Percentiles rank a stretch among this genome's conserved stretches.
Conservation (phyloP, 2,797 vertebrate species). For the Crocidura indochinensis region DNA sequence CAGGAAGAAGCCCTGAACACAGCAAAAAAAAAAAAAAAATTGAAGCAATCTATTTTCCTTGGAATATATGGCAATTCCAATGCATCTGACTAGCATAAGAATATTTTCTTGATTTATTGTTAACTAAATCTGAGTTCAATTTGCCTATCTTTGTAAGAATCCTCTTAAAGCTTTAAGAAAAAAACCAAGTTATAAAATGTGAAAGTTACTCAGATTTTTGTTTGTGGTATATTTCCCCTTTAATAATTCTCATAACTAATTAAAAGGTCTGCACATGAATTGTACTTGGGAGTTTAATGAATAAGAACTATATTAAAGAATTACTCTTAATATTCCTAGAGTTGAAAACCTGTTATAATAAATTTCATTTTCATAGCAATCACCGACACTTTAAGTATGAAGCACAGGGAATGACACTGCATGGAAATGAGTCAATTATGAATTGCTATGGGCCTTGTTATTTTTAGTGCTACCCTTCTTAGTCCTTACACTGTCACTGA, state of each 20-base stretch:
- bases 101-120: constrained; percentile 16
- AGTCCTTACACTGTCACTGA: constrained; percentile 74
- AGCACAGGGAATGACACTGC: background rate
- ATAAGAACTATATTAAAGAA: constrained; percentile 39
- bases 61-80: constrained; percentile 23
- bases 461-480: constrained; percentile 68
- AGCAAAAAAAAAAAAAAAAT: background rate
- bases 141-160: constrained; percentile 23
- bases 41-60: constrained; percentile 23
- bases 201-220: background rate
- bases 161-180: constrained; percentile 6
- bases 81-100: background rate
- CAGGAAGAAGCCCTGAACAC: too few relatives aligned
- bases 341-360: constrained; percentile 11
- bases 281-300: constrained; percentile 14
- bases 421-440: background rate
- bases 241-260: constrained; percentile 54
- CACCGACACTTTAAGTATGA: background rate
- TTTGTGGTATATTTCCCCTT: constrained; percentile 9
- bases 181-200: background rate
- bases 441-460: constrained; percentile 34
- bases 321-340: background rate
- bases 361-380: constrained; percentile 12
- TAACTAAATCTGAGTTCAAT: constrained; percentile 40
- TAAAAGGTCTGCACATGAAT: constrained; percentile 37